Percentiles rank a stretch among this genome's conserved stretches.
phyloP scores from a whole-genome alignment of 2,113 vertebrate genomes.

The Hemicordylus capensis region DNA sequence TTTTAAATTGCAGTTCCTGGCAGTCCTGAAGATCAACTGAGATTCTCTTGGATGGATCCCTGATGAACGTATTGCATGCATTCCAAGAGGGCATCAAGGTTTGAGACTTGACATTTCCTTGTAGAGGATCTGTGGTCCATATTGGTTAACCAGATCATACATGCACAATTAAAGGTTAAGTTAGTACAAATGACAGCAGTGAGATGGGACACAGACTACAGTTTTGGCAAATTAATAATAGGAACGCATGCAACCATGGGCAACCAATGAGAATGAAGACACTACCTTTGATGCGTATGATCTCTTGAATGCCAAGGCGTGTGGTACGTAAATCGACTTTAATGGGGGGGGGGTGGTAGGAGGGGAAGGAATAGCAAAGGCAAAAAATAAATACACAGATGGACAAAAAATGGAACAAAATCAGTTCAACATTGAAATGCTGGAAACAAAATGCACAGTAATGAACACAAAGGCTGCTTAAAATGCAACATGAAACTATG shows the following conservation, averaged over 20 bases:
- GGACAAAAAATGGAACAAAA: conserved; percentile 86
- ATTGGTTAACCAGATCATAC: conserved; percentile 59
- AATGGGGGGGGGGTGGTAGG: conserved; percentile 73
- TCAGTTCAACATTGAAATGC: conserved; percentile 77
- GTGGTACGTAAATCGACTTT: conserved; percentile 97
- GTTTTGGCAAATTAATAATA: conserved; percentile 69
- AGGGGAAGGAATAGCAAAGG: conserved; percentile 66
- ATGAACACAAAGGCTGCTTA: conserved; percentile 53
- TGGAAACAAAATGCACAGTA: conserved; percentile 61
- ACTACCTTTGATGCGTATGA: conserved; percentile 96
- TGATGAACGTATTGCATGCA: conserved; percentile 54
- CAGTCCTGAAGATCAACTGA: not conserved
- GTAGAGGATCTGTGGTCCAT: conserved; percentile 10
- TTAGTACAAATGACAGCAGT: conserved; percentile 68
- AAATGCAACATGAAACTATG: conserved; percentile 41
- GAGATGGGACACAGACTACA: conserved; percentile 20
- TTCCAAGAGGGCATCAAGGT: conserved; percentile 21
- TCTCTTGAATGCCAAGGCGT: conserved; percentile 97
- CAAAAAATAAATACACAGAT: conserved; percentile 75
- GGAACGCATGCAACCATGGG: conserved; percentile 77
- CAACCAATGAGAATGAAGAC: conserved; percentile 77
- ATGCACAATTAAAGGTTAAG: conserved; percentile 44
- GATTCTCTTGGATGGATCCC: not conserved
- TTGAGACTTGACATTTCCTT: not conserved
- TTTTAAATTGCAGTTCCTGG: not conserved